Percentiles rank a stretch among this genome's conserved stretches.
phyloP scores from a whole-genome alignment of 2,888 invertebrate genomes.

The Lingula anatina region DNA sequence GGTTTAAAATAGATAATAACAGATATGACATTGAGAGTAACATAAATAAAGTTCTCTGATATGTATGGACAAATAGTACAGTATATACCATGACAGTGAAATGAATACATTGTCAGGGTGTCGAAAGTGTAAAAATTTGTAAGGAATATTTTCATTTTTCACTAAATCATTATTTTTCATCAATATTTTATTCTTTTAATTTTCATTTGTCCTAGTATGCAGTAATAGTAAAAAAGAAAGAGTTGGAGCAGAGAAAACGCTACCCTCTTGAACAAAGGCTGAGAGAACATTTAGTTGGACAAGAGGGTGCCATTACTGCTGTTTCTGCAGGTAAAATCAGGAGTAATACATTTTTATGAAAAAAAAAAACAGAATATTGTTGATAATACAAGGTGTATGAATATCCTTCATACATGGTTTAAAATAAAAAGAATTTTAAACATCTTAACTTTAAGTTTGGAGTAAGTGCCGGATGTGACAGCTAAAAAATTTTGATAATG shows the following conservation, averaged over 20 bases:
- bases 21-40: neutral
- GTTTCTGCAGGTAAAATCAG: constrained; percentile 50
- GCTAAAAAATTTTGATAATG: too few relatives aligned
- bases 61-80: neutral
- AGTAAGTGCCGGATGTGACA: too few relatives aligned
- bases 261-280: constrained; percentile 80
- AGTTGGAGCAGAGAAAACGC: constrained; percentile 72
- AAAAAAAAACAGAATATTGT: too few relatives aligned
- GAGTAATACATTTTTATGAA: too few relatives aligned
- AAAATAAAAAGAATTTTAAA: too few relatives aligned
- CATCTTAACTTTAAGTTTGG: too few relatives aligned
- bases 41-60: neutral
- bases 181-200: neutral
- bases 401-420: too few relatives aligned
- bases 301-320: constrained; percentile 57
- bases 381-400: too few relatives aligned
- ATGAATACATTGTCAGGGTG: neutral
- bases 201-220: constrained; percentile 17
- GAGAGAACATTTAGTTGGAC: constrained; percentile 78
- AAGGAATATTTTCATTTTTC: neutral
- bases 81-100: too few relatives aligned
- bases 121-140: neutral
- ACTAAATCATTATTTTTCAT: neutral
- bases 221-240: constrained; percentile 59
- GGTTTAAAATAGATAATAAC: too few relatives aligned